Conservation (phyloP, 2,113 vertebrate genomes). For the Rhombomys opimus region DNA sequence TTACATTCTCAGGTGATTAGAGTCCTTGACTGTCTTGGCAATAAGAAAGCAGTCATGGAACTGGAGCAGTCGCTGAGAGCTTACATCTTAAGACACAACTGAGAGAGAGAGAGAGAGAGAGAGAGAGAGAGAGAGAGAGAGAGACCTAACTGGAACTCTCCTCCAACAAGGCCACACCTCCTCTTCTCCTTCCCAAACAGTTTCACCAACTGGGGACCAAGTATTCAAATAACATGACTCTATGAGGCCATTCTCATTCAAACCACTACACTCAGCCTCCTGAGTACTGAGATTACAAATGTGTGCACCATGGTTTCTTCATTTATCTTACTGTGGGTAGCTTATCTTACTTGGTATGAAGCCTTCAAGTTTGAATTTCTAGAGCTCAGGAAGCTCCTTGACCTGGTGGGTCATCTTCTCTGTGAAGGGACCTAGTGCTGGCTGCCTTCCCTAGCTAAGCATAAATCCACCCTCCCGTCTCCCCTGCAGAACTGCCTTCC, state of each 20-base stretch:
- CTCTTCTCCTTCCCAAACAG: not conserved
- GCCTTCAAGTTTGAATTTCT: not conserved
- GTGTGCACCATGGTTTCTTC: not conserved
- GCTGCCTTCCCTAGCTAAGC: not conserved
- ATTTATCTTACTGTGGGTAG: not conserved
- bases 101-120: too few species aligned
- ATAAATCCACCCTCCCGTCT: accelerated
- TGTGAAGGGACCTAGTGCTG: not conserved
- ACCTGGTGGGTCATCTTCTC: not conserved
- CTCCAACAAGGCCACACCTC: not conserved
- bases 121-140: too few species aligned
- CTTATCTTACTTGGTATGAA: not conserved
- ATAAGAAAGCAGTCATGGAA: not conserved
- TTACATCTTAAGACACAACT: not conserved
- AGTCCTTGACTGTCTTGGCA: not conserved
- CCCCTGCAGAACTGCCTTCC: not conserved
- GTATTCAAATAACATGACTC: not conserved
- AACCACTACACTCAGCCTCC: not conserved
- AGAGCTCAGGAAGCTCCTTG: not conserved
- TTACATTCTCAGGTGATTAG: not conserved
- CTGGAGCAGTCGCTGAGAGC: not conserved
- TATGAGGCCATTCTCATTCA: not conserved
- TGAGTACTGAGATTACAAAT: not conserved
- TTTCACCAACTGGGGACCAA: not conserved
- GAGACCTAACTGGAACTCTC: not conserved